Evolutionary conservation across 2,888 invertebrate species (phyloP), one percentile per base, ranked within the genome.

Genomic region (Caenorhabditis panamensis): DNA sequence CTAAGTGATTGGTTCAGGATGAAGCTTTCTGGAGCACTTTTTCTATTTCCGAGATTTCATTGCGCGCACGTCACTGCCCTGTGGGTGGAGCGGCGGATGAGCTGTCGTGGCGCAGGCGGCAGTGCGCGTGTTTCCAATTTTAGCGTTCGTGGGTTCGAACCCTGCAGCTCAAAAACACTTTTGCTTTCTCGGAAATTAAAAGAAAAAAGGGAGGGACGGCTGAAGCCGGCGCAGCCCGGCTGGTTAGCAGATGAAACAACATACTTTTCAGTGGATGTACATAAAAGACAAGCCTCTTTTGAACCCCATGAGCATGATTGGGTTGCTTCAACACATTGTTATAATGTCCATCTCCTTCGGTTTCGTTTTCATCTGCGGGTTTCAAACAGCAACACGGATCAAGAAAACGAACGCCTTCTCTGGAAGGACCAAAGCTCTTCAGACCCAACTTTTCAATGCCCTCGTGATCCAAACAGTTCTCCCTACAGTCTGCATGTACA

Each of bases 401-500:
- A 51, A 18, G 22, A 11, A 37, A 6, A 44, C 24, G 22, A 41
- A 53, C 6, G 53, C 4, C 13, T n/a, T 61, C 8, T 75, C 75
- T 5, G 54, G 59, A 5, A 31, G 47, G 6, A 75, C 67, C 4
- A 59, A 44, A 16, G 44, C 28, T 24, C 54, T 75, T 0, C 75
- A 75, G 20, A 67, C 54, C 3, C 75, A 75, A 54, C 54, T 75
- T 20, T 75, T 75, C 67, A 54, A 75, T 13, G 75, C 75, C 0
- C 51, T 75, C 0, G 66, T 75, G 11, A 22, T 75, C 5, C 75
- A 75, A 67, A 75, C 75, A 8, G 22, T 67, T 9, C 51, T 75
- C 31, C 75, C 75, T 16, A 22, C 54, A 0, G 36, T 79, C 11
- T 75, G 69, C 54, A 72, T 75, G 67, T 79, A 79, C 59, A 61